Base-by-base conservation (phyloP, 2,888 invertebrate genomes). In the Galeopsomyia nigrocyanea region DNA sequence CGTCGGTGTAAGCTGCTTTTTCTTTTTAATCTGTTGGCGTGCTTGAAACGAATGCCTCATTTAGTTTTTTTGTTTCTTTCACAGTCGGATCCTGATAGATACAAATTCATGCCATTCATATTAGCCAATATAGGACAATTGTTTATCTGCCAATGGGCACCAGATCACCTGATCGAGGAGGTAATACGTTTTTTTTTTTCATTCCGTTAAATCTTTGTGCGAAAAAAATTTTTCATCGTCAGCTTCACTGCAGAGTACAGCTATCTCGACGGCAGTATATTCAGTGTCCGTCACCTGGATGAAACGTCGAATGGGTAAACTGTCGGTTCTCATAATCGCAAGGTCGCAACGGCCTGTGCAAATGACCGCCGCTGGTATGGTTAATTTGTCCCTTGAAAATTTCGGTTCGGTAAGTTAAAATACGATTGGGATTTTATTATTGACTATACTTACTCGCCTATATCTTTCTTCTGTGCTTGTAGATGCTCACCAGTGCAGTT, bases 301-400 rank as follows among this genome's bases (percentile, higher is more conserved):
- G 5, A 2, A 5, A 26, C 26, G 26, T 26, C 26, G 26, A 2
- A 5, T 26, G 26, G 26, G 26, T 14, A 46, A 50, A 17, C 21
- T 73, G 6, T 13, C 69, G 14, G 17, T 31, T 0, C 19, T 73
- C 5, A 39, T 66, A 10, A 73, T 66, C 46, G 6, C 62, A 46
- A 31, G 70, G 26, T 63, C 67, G 0, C 66, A 74, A 14, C 62
- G 31, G 13, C 73, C 73, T 5, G 19, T 70, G 0, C 69, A 73
- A 63, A 6, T 69, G 26, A 73, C 73, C 6, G 73, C 69, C 14
- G 73, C 66, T 17, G 69, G 69, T 3, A 66, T 17, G 16, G 17
- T 66, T 0, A 58, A 57, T 3, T 17, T 58, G 10, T 1, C 5
- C 26, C 2, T 26, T 5, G 26, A 57, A 9, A 31, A 31, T n/a